These are phyloP conservation scores for Triops longicaudatus DNA, from an alignment of 1,140 invertebrate genomes.

Conservation along the genomic window DNA sequence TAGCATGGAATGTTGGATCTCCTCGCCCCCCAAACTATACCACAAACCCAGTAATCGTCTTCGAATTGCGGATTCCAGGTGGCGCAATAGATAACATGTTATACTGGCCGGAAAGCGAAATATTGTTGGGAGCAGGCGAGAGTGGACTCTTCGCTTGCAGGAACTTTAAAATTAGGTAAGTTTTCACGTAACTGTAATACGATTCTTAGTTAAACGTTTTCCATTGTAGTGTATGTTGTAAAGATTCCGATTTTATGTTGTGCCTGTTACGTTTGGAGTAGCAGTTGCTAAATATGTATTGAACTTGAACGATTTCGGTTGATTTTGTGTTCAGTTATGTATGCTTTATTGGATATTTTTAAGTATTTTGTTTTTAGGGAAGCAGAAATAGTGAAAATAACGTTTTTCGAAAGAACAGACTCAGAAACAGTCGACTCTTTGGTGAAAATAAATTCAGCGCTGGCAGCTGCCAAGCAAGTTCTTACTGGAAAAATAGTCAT, in stretches of 20 bases:
- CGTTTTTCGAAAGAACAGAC: not conserved
- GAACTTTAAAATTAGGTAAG: conserved; percentile 10
- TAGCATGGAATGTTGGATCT: conserved; percentile 42
- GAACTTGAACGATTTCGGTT: too few relatives aligned
- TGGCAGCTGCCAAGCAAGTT: conserved; percentile 42
- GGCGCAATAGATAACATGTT: conserved; percentile 33
- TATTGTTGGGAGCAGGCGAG: conserved; percentile 32
- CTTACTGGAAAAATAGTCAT: conserved; percentile 41
- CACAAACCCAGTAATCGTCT: conserved; percentile 32
- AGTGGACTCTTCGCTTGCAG: conserved; percentile 28
- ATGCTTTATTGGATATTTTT: not conserved
- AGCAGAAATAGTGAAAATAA: not conserved
- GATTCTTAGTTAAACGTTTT: too few relatives aligned
- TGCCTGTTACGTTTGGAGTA: too few relatives aligned
- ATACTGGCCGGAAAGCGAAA: conserved; percentile 29
- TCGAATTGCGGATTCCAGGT: conserved; percentile 29
- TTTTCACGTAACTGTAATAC: too few relatives aligned
- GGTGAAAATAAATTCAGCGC: conserved; percentile 33
- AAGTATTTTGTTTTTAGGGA: not conserved
- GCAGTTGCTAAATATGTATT: too few relatives aligned
- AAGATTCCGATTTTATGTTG: too few relatives aligned
- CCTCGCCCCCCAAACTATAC: conserved; percentile 38
- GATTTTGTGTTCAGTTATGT: too few relatives aligned
- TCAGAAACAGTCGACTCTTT: conserved; percentile 37
- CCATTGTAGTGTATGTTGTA: too few relatives aligned